These are phyloP conservation scores for Dolomedes plantarius DNA, from an alignment of 2,888 invertebrate species.

Conservation along the genomic window DNA sequence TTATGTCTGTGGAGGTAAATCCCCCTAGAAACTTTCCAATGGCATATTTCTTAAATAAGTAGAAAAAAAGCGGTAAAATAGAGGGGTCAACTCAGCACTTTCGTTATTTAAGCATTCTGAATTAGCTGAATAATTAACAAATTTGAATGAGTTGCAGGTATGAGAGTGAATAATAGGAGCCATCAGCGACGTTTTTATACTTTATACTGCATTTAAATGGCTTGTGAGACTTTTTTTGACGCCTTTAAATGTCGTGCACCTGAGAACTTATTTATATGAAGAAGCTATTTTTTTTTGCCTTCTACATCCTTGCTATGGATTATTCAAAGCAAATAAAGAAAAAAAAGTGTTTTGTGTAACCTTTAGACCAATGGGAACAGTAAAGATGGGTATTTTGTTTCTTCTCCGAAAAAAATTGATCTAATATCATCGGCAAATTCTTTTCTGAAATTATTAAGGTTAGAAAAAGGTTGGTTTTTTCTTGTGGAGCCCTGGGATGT, in stretches of 20 bases:
- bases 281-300: conserved; percentile 18
- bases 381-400: conserved; percentile 61
- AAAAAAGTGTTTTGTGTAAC: conserved; percentile 64
- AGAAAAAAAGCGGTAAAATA: background rate
- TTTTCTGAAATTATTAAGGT: conserved; percentile 62
- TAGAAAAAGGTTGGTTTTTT: conserved; percentile 39
- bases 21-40: background rate
- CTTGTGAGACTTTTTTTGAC: background rate
- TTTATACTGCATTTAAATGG: conserved; percentile 9
- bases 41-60: background rate
- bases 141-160: background rate
- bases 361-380: conserved; percentile 64
- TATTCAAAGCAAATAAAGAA: conserved; percentile 57
- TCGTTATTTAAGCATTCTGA: background rate
- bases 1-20: background rate
- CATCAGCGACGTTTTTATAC: background rate
- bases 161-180: background rate
- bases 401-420: conserved; percentile 39
- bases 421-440: conserved; percentile 65
- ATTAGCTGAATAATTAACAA: conserved; percentile 4
- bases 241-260: background rate
- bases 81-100: background rate
- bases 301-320: conserved; percentile 49
- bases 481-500: conserved; percentile 57
- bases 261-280: conserved; percentile 54